These are phyloP conservation scores for Hymenopus coronatus DNA, from an alignment of 2,888 invertebrate species.

Conservation along the genomic window DNA sequence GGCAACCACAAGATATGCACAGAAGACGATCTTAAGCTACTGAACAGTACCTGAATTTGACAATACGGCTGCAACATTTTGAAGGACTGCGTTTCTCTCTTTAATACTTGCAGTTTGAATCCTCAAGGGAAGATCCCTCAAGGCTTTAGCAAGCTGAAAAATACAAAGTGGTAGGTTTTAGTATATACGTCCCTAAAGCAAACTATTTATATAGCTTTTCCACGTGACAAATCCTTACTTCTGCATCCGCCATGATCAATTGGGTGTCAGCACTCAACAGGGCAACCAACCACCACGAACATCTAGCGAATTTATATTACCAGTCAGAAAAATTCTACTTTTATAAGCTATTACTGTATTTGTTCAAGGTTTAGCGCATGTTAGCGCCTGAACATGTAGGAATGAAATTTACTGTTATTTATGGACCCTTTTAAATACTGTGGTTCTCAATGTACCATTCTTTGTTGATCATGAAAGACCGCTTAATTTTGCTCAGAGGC, in stretches of 20 bases:
- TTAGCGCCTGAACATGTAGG: too few species aligned
- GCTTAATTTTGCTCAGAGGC: too few species aligned
- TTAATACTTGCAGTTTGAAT: slow-evolving; percentile 71
- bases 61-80: slow-evolving; percentile 67
- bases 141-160: slow-evolving; percentile 61
- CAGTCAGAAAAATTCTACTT: too few species aligned
- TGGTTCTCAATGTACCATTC: too few species aligned
- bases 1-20: too few species aligned
- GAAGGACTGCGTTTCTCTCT: slow-evolving; percentile 64
- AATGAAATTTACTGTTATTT: too few species aligned
- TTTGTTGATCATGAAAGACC: too few species aligned
- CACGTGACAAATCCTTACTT: slow-evolving; percentile 58
- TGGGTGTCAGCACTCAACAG: not conserved
- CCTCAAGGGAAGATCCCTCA: slow-evolving; percentile 71
- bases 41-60: slow-evolving; percentile 63
- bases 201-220: slow-evolving; percentile 36
- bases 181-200: not conserved
- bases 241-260: slow-evolving; percentile 64
- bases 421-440: too few species aligned
- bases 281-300: not conserved
- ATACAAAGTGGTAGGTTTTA: slow-evolving; percentile 26
- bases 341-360: too few species aligned
- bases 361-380: too few species aligned
- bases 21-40: not conserved
- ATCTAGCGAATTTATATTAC: too few species aligned